These are phyloP conservation scores for Clostera curtula DNA, from an alignment of 2,888 invertebrate species.

Conservation along the genomic window DNA sequence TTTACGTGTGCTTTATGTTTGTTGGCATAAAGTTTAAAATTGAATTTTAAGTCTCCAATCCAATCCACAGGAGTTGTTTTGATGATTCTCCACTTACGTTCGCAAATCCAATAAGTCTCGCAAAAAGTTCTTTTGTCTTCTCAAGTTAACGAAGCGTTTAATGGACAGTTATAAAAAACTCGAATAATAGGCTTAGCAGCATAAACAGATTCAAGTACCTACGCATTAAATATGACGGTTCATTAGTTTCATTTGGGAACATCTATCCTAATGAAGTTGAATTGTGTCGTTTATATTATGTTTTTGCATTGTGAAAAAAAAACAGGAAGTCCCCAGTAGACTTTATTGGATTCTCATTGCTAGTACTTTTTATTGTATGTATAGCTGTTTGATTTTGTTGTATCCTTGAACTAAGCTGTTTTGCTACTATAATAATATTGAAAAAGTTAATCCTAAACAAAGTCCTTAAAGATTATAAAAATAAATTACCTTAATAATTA, in stretches of 20 bases:
- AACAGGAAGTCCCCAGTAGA: too few species aligned
- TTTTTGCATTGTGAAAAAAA: neutral
- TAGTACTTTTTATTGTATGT: too few species aligned
- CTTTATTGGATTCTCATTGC: too few species aligned
- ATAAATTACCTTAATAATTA: too few species aligned
- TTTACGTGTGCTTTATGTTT: constrained; percentile 8
- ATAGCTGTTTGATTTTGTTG: too few species aligned
- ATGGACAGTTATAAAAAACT: constrained; percentile 30
- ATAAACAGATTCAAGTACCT: constrained; percentile 20
- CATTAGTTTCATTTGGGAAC: constrained; percentile 18
- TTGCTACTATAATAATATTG: too few species aligned
- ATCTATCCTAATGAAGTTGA: neutral
- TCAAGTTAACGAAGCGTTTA: constrained; percentile 36
- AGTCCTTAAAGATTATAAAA: too few species aligned
- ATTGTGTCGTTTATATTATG: neutral
- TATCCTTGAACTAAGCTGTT: too few species aligned
- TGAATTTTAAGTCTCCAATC: constrained; percentile 7
- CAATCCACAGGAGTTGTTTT: constrained; percentile 32
- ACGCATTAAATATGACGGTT: constrained; percentile 18
- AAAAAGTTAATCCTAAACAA: too few species aligned
- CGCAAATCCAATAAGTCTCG: constrained; percentile 35
- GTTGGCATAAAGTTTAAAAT: constrained; percentile 11
- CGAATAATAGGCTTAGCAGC: constrained; percentile 25
- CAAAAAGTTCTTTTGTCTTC: constrained; percentile 40
- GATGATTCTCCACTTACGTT: constrained; percentile 31